Base-by-base conservation (phyloP, 1,140 invertebrate genomes). In the Caenorhabditis tropicalis region DNA sequence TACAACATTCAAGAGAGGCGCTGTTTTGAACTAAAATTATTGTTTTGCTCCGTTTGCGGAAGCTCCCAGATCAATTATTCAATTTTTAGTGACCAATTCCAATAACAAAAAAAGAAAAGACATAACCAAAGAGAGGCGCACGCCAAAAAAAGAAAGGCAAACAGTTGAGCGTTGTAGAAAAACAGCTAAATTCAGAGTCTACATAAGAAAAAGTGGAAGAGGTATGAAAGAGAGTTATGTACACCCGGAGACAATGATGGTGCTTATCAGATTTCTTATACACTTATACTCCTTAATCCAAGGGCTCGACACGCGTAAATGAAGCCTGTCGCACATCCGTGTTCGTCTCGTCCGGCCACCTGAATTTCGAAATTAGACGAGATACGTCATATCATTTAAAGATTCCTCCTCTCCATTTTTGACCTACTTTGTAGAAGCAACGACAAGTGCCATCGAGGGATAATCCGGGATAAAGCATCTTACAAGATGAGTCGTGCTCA, bases 251-350 rank as follows among this genome's bases (percentile, higher is more conserved):
- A 0, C 12, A 24, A 15, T 24, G 65, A 39, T 12, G 15, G 7
- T 74, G 9, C 24, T 27, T 27, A 27, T 27, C 53, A 56, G 53
- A 56, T 27, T 56, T 15, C 24, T 74, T 43, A 74, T 43, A 74
- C 65, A 31, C 65, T 74, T 39, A 43, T 74, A 74, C 65, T 74
- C 65, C 65, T 39, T 21, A 43, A 43, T 74, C 65, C 65, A 12
- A 82, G 80, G n/a, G 31, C 80, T 29, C 83, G 53, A 49, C 88
- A 89, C 9, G 88, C 90, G 82, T 90, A 89, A 33, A 89, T 56
- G 80, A 89, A 89, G 21, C 88, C 88, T 24, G 81, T 87, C 16
- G 88, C 88, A 81, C 88, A 89, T 7, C 89, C 89, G 46, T 89
- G 80, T 31, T 90, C 88, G 60, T 89, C 88, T 39, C 88, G 29